These are phyloP conservation scores for Matsumurasca onukii DNA, from an alignment of 1,140 invertebrate genomes.

Conservation along the genomic window DNA sequence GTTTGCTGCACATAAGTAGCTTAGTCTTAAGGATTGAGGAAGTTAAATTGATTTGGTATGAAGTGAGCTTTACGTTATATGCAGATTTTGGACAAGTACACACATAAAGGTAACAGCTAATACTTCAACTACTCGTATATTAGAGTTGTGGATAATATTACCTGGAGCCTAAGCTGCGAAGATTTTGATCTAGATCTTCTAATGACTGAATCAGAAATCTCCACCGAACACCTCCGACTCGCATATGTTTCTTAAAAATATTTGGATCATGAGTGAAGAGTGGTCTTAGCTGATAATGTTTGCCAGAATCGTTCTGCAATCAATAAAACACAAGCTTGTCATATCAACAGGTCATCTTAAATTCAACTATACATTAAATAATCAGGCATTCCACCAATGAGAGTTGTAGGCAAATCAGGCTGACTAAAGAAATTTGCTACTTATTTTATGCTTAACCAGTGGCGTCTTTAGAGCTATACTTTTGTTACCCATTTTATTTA, in stretches of 20 bases:
- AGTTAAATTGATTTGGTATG: neutral
- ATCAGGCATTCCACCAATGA: neutral
- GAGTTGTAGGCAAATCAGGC: neutral
- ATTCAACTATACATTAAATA: neutral
- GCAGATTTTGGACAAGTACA: neutral
- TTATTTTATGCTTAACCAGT: neutral
- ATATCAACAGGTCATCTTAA: too few species aligned
- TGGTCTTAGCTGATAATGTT: slow-evolving; percentile 53
- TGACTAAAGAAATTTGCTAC: neutral
- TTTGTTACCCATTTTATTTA: too few species aligned
- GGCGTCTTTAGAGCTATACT: neutral
- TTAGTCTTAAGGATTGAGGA: neutral
- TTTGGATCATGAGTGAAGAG: slow-evolving; percentile 69
- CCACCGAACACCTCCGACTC: slow-evolving; percentile 66
- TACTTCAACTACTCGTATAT: neutral
- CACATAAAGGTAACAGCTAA: neutral
- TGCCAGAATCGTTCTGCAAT: slow-evolving; percentile 12
- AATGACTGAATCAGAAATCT: slow-evolving; percentile 68
- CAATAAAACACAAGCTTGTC: too few species aligned
- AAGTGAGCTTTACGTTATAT: neutral
- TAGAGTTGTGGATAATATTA: slow-evolving; percentile 23
- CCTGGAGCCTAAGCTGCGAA: slow-evolving; percentile 51
- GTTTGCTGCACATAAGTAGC: neutral
- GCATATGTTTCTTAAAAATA: slow-evolving; percentile 59
- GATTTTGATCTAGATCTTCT: slow-evolving; percentile 62